phyloP scores from a whole-genome alignment of 2,113 vertebrate genomes.

The Carassius gibelio region DNA sequence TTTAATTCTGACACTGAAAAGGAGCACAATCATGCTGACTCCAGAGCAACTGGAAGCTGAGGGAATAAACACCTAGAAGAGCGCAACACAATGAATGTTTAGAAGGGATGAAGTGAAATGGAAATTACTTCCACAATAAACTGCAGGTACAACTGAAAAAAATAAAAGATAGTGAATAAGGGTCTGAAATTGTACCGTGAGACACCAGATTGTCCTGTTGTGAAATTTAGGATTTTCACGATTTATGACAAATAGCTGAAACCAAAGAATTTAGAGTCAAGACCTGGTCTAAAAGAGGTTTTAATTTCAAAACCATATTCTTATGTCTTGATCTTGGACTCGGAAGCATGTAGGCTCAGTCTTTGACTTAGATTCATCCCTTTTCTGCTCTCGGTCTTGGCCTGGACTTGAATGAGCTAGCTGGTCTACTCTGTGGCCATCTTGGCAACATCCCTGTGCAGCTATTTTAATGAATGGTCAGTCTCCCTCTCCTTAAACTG shows the following conservation, averaged over 20 bases:
- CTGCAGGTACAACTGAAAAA: no score
- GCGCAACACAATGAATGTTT: not conserved
- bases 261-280: not conserved
- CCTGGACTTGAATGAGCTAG: not conserved
- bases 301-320: not conserved
- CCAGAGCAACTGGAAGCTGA: slow-evolving; percentile 18
- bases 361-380: not conserved
- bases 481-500: not conserved
- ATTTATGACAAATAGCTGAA: not conserved
- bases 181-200: not conserved
- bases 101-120: not conserved
- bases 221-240: not conserved
- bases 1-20: slow-evolving; percentile 29
- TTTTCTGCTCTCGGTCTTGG: not conserved
- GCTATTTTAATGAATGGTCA: not conserved
- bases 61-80: slow-evolving; percentile 10
- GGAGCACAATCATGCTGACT: slow-evolving; percentile 5
- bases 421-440: not conserved
- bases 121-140: slow-evolving; percentile 3
- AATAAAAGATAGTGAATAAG: not conserved
- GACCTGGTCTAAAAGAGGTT: not conserved
- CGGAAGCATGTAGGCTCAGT: not conserved
- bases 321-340: not conserved
- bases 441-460: not conserved
- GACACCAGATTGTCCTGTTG: not conserved